Evolutionary conservation across 2,113 vertebrate genomes (phyloP).

Genomic region (Pedetes capensis): DNA sequence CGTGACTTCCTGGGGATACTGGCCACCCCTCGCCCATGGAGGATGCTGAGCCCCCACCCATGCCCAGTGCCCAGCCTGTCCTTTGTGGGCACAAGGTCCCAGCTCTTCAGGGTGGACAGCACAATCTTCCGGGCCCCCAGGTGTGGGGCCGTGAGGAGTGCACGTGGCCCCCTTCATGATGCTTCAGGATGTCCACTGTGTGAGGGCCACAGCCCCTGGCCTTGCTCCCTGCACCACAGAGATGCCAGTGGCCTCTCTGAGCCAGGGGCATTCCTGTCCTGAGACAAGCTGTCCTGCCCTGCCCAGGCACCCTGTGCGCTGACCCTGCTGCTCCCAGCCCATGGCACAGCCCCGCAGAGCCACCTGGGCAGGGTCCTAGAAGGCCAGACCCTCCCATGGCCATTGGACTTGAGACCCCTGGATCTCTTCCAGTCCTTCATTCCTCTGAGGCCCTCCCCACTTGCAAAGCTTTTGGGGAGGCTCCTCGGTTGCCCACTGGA

Average conservation of each 20-base stretch:
- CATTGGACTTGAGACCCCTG: background rate
- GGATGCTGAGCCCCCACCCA: background rate
- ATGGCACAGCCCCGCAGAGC: background rate
- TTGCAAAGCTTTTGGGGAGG: background rate
- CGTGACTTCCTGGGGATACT: background rate
- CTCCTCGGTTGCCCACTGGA: fast-evolving
- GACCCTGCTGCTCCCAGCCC: background rate
- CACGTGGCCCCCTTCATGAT: fast-evolving
- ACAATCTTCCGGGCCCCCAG: background rate
- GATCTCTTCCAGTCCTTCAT: background rate
- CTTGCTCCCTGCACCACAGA: background rate
- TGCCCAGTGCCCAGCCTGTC: no score
- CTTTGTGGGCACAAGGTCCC: background rate
- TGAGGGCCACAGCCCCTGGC: background rate
- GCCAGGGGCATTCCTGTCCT: constrained; percentile 49
- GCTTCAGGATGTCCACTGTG: background rate
- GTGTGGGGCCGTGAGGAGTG: background rate
- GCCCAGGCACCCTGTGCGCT: background rate
- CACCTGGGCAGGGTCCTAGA: background rate
- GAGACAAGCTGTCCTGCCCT: background rate
- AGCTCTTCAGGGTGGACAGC: background rate
- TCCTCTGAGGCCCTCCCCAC: background rate
- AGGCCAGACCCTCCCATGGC: no score
- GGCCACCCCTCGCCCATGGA: no score
- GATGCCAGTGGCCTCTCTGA: background rate